phyloP scores from a whole-genome alignment of 2,888 invertebrate genomes.

The Ophion slaviceki region DNA sequence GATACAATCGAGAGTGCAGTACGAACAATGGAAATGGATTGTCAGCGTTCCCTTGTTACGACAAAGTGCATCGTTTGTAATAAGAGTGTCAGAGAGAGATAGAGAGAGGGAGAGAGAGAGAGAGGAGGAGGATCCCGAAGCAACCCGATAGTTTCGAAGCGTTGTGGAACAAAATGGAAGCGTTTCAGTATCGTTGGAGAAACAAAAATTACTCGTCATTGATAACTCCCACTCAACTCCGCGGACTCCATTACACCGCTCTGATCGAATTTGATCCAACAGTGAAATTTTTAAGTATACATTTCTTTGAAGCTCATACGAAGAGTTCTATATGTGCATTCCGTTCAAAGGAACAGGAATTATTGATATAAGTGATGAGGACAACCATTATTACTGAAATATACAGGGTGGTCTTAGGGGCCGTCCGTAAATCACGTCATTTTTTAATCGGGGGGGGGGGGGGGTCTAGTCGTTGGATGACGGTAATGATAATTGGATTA shows the following conservation, averaged over 20 bases:
- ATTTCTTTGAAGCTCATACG: no score
- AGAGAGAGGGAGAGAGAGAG: background rate
- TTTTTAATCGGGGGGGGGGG: no score
- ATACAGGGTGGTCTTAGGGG: no score
- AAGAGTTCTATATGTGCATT: no score
- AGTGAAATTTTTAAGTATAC: background rate
- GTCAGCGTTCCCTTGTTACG: slow-evolving; percentile 38
- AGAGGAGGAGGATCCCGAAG: background rate
- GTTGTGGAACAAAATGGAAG: slow-evolving; percentile 30
- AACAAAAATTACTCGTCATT: slow-evolving; percentile 59
- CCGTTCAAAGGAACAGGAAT: no score
- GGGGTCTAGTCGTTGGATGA: no score
- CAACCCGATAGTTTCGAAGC: slow-evolving; percentile 35
- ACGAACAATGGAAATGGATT: slow-evolving; percentile 42
- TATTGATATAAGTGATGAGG: no score
- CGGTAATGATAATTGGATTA: no score
- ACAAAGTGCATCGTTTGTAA: slow-evolving; percentile 64
- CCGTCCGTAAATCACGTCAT: no score
- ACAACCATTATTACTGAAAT: no score
- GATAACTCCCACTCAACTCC: slow-evolving; percentile 61
- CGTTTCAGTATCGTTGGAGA: slow-evolving; percentile 13
- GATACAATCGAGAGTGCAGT: slow-evolving; percentile 32
- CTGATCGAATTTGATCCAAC: slow-evolving; percentile 44
- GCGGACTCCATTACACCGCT: background rate
- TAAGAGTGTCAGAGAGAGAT: slow-evolving; percentile 54